Evolutionary conservation across 2,888 invertebrate genomes (phyloP), one percentile per base, ranked within the genome.

Genomic region (Leuctra nigra): DNA sequence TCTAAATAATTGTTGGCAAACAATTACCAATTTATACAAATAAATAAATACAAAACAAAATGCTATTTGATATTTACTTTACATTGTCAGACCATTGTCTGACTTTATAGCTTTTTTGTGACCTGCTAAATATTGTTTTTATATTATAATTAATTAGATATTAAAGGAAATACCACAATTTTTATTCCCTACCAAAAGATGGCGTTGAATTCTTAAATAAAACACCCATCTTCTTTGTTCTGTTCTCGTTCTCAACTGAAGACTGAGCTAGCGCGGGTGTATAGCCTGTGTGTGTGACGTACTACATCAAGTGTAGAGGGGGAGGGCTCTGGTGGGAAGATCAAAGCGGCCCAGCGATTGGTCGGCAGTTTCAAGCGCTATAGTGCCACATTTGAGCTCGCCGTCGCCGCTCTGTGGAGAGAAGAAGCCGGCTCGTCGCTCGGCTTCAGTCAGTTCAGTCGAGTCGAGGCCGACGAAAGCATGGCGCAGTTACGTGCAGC

Each of bases 331-430:
- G 53, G n/a, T n/a, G n/a, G 61, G 29, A 57, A 60, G 56, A 62
- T 64, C 63, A 64, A 63, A 63, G 64, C 61, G 61, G 63, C 60
- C 56, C 61, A 57, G 61, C 63, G 62, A 65, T 65, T 65, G 64
- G 64, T 63, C 63, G 62, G 58, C 62, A 29, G 29, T 7, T 29
- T 11, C 29, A 29, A 29, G 29, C 29, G 11, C 29, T 29, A 29
- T 11, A 29, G 7, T 7, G 29, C 29, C 7, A 29, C n/a, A n/a
- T n/a, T n/a, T n/a, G n/a, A n/a, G n/a, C n/a, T n/a, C n/a, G n/a
- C n/a, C n/a, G n/a, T n/a, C n/a, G n/a, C n/a, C n/a, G n/a, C n/a
- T n/a, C n/a, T n/a, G n/a, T n/a, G n/a, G n/a, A n/a, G n/a, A n/a
- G n/a, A n/a, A n/a, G n/a, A n/a, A n/a, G n/a, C n/a, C n/a, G n/a